These are phyloP conservation scores for Alloplasta piceator DNA, from an alignment of 2,888 invertebrate species.

Conservation along the genomic window DNA sequence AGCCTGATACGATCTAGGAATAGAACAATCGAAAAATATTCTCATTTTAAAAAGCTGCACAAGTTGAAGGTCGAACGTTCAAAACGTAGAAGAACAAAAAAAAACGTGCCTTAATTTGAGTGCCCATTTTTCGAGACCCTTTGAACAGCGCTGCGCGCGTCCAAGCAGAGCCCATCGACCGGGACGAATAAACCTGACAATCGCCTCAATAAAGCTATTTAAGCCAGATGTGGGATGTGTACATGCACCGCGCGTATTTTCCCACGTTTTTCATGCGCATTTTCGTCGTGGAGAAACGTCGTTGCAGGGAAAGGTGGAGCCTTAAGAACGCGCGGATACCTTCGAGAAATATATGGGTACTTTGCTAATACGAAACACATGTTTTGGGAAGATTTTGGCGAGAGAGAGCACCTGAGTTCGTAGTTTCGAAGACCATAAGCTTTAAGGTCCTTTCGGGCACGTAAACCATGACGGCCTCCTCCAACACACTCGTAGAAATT, in stretches of 20 bases:
- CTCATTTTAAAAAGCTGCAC: too few species aligned
- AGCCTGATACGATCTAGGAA: too few species aligned
- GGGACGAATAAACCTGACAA: not conserved
- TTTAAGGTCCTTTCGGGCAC: slow-evolving; percentile 53
- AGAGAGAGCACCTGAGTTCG: slow-evolving; percentile 62
- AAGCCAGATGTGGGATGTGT: slow-evolving; percentile 69
- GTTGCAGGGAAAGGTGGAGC: slow-evolving; percentile 6
- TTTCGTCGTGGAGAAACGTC: slow-evolving; percentile 32
- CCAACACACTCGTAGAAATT: slow-evolving; percentile 21
- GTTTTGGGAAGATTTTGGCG: slow-evolving; percentile 62
- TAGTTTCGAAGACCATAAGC: slow-evolving; percentile 43
- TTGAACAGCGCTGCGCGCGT: too few species aligned
- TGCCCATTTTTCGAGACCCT: too few species aligned
- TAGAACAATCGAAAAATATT: too few species aligned
- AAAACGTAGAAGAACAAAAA: too few species aligned
- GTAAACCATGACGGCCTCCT: not conserved
- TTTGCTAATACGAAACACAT: slow-evolving; percentile 79
- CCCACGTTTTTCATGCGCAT: slow-evolving; percentile 69
- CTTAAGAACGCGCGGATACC: slow-evolving; percentile 23
- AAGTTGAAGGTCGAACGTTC: too few species aligned
- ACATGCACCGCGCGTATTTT: slow-evolving; percentile 64
- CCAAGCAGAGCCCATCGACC: not conserved
- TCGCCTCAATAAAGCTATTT: slow-evolving; percentile 77
- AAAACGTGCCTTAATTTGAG: too few species aligned
- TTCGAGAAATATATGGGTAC: slow-evolving; percentile 41